Evolutionary conservation across 2,113 vertebrate genomes (phyloP).

Genomic region (Oryzias celebensis): DNA sequence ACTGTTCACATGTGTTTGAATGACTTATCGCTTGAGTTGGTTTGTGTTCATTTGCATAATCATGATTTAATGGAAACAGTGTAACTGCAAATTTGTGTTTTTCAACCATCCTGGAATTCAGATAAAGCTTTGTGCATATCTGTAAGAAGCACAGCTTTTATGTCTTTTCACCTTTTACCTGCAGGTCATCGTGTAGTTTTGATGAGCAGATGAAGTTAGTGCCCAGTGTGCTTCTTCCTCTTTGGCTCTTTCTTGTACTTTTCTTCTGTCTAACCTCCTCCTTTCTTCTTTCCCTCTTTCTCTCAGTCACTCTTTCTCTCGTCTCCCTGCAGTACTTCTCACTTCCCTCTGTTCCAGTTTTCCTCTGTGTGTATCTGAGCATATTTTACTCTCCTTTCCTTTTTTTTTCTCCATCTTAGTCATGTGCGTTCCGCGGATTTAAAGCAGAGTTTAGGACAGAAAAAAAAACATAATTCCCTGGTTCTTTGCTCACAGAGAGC

Average conservation of each 20-base stretch:
- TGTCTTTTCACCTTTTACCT: no score
- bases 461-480: conserved; percentile 59
- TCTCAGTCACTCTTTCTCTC: conserved; percentile 13
- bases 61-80: no score
- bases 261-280: conserved; percentile 39
- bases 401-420: conserved; percentile 44
- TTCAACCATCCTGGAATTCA: no score
- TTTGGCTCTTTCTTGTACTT: conserved; percentile 5
- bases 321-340: conserved; percentile 42
- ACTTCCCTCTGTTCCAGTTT: conserved; percentile 39
- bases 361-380: conserved; percentile 21
- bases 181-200: no score
- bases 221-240: neutral
- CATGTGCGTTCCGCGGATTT: conserved; percentile 41
- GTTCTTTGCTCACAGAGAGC: conserved; percentile 54
- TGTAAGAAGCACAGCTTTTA: no score
- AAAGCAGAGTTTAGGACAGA: conserved; percentile 21
- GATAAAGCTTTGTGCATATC: no score
- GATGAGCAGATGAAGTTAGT: no score
- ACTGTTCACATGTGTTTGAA: no score
- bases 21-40: no score
- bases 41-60: no score
- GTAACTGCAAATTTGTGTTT: no score
- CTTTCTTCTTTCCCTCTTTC: conserved; percentile 55
- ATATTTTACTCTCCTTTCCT: conserved; percentile 33